Evolutionary conservation across 1,140 invertebrate genomes (phyloP), one percentile per base, ranked within the genome.

Genomic region (Diachasmimorpha longicaudata): DNA sequence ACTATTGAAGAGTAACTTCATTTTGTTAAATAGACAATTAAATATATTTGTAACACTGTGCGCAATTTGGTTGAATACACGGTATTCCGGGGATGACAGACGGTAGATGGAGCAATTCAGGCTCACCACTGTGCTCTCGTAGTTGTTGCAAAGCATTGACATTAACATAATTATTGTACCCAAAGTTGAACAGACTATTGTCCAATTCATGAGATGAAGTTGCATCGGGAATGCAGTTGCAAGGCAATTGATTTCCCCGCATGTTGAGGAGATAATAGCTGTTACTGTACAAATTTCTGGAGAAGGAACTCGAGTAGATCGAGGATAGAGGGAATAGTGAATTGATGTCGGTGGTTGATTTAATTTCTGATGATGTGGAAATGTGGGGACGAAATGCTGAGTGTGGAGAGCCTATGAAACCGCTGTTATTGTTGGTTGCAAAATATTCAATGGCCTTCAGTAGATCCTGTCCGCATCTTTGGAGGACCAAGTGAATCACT

Each of bases 401-500:
- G 0, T 68, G 13, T 11, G 14, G 39, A 6, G 25, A 31, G 1
- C 72, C 37, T 63, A 63, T 85, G 74, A 76, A 78, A 70, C 31
- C 84, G 70, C 74, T 84, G 82, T 55, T 85, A 70, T 74, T 84
- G 82, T 55, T 85, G 6, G 82, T 85, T 6, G 85, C 82, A 72
- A 94, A 93, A 75, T 94, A 93, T 79, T 94, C 93, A 25, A 94
- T 94, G 9, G 93, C 92, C 76, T 95, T 94, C 2, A 96, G 89
- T n/a, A 97, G 85, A 82, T 97, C 95, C 44, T 96, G 93, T 76
- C 95, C 95, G 85, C 95, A 97, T 21, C 95, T 92, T 77, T 96
- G 93, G 10, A 97, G 87, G 10, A 97, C 95, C 70, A 98, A 85
- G 81, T 98, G 96, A 46, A 99, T 85, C 0, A 98, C 96, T 0